Evolutionary conservation across 2,797 vertebrate genomes (phyloP).

Genomic region (Oryzias dopingdopingensis): DNA sequence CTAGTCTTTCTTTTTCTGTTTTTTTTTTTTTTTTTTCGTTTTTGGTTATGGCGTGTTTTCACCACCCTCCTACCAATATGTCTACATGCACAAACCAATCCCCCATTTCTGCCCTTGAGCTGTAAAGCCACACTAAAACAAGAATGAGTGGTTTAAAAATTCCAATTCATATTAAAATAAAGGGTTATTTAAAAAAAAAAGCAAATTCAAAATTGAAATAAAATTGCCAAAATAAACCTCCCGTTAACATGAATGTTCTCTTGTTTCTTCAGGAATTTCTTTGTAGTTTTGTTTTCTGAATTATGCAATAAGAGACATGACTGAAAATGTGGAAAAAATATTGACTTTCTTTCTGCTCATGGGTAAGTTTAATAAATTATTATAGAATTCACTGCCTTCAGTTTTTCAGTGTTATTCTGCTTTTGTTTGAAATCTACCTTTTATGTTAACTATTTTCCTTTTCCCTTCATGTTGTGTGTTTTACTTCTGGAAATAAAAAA

Average conservation of each 20-base stretch:
- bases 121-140: not conserved
- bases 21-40: too few relatives aligned
- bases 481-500: constrained; percentile 21
- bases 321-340: constrained; percentile 27
- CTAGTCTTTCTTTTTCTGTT: too few relatives aligned
- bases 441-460: constrained; percentile 14
- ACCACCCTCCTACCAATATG: too few relatives aligned
- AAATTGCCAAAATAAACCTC: not conserved
- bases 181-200: not conserved
- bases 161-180: too few relatives aligned
- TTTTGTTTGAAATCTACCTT: constrained; percentile 26
- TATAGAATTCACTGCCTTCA: constrained; percentile 37
- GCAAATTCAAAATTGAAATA: not conserved
- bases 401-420: constrained; percentile 45
- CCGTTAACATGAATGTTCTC: not conserved
- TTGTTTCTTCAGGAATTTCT: too few relatives aligned
- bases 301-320: constrained; percentile 26
- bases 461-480: constrained; percentile 5
- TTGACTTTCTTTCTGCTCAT: constrained; percentile 53
- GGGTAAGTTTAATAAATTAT: constrained; percentile 63
- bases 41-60: too few relatives aligned
- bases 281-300: constrained; percentile 18
- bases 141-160: not conserved
- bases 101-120: too few relatives aligned
- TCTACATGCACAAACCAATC: too few relatives aligned